A percentile compares a stretch with the other conserved stretches of the same genome.
These are phyloP conservation scores for Nineta flava DNA, from an alignment of 2,888 invertebrate species.

Conservation along the genomic window DNA sequence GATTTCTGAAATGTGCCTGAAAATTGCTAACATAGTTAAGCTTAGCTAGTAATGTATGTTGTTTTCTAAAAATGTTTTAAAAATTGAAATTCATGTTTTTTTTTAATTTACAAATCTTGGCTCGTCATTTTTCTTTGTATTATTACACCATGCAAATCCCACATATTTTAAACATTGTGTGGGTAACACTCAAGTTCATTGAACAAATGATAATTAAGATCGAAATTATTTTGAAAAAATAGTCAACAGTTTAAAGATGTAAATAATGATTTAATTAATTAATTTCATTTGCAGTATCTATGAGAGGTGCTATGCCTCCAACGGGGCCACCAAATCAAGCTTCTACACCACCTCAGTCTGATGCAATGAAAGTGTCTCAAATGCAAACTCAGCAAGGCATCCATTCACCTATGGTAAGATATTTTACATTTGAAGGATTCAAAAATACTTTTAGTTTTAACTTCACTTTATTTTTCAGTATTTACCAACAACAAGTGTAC, in stretches of 20 bases:
- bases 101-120: too few relatives aligned
- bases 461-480: slow-evolving; percentile 1
- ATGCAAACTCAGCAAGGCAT: slow-evolving; percentile 19
- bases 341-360: slow-evolving; percentile 26
- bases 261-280: not conserved
- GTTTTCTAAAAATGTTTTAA: too few relatives aligned
- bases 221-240: too few relatives aligned
- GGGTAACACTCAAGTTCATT: too few relatives aligned
- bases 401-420: slow-evolving; percentile 20
- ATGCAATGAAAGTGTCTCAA: slow-evolving; percentile 24
- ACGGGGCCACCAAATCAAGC: slow-evolving; percentile 27
- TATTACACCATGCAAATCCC: too few relatives aligned
- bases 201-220: too few relatives aligned
- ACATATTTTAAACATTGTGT: too few relatives aligned
- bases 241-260: not conserved
- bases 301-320: slow-evolving; percentile 19
- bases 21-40: too few relatives aligned
- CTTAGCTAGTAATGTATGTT: too few relatives aligned
- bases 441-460: not conserved
- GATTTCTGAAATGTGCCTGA: too few relatives aligned
- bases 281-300: not conserved
- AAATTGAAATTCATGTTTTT: too few relatives aligned
- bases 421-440: not conserved
- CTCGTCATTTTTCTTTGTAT: too few relatives aligned
- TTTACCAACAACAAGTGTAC: slow-evolving; percentile 5